Percentiles rank a stretch among this genome's conserved stretches.
Evolutionary conservation across 2,797 vertebrate genomes (phyloP).

Genomic region (Cirrhinus molitorella): DNA sequence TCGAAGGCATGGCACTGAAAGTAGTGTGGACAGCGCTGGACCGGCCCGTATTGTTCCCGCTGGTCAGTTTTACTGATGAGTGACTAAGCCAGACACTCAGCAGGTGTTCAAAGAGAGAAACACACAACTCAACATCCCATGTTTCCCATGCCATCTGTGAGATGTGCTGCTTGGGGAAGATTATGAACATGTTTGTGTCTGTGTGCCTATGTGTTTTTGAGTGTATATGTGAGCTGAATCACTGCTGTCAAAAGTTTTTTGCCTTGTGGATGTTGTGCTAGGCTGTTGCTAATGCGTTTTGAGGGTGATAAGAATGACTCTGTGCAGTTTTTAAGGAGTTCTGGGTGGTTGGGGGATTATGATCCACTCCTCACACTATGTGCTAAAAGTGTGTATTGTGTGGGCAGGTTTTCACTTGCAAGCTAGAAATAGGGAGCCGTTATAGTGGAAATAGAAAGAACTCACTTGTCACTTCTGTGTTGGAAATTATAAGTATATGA

Average conservation of each 20-base stretch:
- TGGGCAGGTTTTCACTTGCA: not conserved
- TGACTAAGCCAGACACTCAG: constrained; percentile 40
- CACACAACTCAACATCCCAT: constrained; percentile 12
- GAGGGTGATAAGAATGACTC: not conserved
- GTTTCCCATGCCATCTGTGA: constrained; percentile 30
- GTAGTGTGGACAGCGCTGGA: not conserved
- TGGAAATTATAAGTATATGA: not conserved
- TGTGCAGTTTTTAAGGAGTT: not conserved
- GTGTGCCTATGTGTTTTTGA: not conserved
- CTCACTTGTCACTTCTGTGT: not conserved
- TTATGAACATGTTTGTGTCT: not conserved
- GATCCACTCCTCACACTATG: not conserved
- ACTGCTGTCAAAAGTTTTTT: not conserved
- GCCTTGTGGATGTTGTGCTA: not conserved
- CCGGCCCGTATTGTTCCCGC: constrained; percentile 24
- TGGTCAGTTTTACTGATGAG: constrained; percentile 35
- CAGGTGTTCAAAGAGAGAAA: constrained; percentile 43
- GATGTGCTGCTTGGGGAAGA: constrained; percentile 20
- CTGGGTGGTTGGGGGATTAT: not conserved
- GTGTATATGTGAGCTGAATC: constrained; percentile 19
- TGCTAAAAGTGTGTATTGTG: not conserved
- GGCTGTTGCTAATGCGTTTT: not conserved
- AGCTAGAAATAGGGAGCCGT: not conserved
- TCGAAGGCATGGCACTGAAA: constrained; percentile 22
- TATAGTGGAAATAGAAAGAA: not conserved